Evolutionary conservation across 2,113 vertebrate species (phyloP).

Genomic region (Kobus ellipsiprymnus): DNA sequence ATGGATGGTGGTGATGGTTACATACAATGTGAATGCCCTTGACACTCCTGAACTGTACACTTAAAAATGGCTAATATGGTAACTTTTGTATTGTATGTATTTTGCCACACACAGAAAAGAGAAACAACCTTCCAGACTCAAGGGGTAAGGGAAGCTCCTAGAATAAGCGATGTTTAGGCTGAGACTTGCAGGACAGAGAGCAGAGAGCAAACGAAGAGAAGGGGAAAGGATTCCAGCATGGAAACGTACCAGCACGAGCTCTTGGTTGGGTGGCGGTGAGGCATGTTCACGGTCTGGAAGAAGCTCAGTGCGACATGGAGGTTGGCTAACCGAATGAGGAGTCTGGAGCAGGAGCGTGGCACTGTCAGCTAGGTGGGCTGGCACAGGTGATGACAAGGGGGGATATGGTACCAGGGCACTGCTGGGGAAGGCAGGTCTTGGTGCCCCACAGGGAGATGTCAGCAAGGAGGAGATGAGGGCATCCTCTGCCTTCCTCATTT

Average conservation of each 20-base stretch:
- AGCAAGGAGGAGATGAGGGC: not conserved
- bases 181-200: not conserved
- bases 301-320: not conserved
- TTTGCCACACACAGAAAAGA: not conserved
- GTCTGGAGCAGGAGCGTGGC: not conserved
- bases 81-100: not conserved
- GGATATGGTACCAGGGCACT: fast-evolving
- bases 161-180: not conserved
- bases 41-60: not conserved
- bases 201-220: not conserved
- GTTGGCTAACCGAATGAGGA: fast-evolving
- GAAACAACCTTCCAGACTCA: not conserved
- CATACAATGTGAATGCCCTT: fast-evolving
- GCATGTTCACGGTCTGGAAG: not conserved
- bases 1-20: not conserved
- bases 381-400: fast-evolving
- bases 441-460: not conserved
- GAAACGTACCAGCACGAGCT: fast-evolving
- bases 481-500: not conserved
- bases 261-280: not conserved
- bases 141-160: not conserved
- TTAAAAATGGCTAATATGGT: not conserved
- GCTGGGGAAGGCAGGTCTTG: not conserved
- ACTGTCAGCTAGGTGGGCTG: fast-evolving
- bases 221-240: fast-evolving